Base-by-base conservation (phyloP, 2,888 invertebrate genomes). In the Phasia obesa region DNA sequence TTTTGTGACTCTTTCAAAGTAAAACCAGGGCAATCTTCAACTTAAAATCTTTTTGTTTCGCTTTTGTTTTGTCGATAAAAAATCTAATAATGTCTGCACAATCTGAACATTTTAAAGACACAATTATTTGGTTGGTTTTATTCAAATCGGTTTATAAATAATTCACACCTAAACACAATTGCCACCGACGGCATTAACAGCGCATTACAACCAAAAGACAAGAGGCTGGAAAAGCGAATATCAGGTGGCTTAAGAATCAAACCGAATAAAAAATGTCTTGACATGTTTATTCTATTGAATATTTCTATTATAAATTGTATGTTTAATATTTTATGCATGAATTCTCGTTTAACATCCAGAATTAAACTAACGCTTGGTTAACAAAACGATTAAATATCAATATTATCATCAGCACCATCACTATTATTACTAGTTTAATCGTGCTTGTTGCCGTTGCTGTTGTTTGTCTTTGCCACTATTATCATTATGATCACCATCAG, bases 381-480 rank as follows among this genome's bases (percentile, higher is more conserved):
- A 80, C 74, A 74, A 74, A 74, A 67, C 79, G 60, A 73, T 80
- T 73, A 67, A 79, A 67, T 57, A 73, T 67, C 73, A 53, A 47
- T 38, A 53, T 60, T 60, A 73, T 65, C 65, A n/a, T 51, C 51
- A 57, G 21, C 71, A 57, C 49, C 47, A 73, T 59, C 57, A 44
- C 19, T n/a, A 71, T 71, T 21, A 64, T 38, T 13, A 64, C 44
- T 47, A 7, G 38, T 42, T 13, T 31, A 35, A 35, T 35, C 35
- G 35, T 57, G 47, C 35, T 65, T 47, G 47, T 23, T 42, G 2
- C 44, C 60, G 19, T 23, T 69, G 35, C 19, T 49, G 23, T 21
- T 64, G 47, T 70, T 44, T 44, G n/a, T 44, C 31, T 47, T 51
- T 21, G 38, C 19, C 19, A 70, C 15, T 53, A 44, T 15, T 42